These are phyloP conservation scores for Maccullochella peelii DNA, from an alignment of 2,113 vertebrate genomes.

Conservation along the genomic window DNA sequence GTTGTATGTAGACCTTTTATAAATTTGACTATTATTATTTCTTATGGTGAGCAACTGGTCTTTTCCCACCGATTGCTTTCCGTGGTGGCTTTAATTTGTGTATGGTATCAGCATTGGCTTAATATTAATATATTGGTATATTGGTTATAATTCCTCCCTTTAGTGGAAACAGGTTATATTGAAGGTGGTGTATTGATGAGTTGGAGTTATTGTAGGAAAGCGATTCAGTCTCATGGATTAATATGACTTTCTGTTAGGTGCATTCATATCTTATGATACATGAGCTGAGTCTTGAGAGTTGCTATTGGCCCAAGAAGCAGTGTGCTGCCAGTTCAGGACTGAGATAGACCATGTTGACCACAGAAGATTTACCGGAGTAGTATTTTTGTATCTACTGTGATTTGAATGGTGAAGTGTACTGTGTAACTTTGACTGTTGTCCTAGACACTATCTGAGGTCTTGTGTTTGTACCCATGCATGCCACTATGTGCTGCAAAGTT, in stretches of 20 bases:
- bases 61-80: neutral
- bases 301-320: neutral
- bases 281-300: conserved; percentile 7
- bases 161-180: neutral
- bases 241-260: neutral
- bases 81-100: neutral
- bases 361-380: neutral
- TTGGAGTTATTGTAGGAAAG: neutral
- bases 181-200: neutral
- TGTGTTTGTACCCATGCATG: neutral
- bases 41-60: neutral
- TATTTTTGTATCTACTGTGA: neutral
- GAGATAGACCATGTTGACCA: neutral
- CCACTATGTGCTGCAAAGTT: neutral
- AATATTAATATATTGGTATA: neutral
- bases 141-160: neutral
- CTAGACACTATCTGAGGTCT: neutral
- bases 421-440: neutral
- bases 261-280: neutral
- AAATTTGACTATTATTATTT: neutral
- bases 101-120: neutral
- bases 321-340: neutral
- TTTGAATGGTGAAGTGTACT: neutral
- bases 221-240: neutral
- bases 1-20: neutral